These are phyloP conservation scores for Apostichopus leukothele DNA, from an alignment of 53 echinoderm and acorn worm species.

Conservation along the genomic window DNA sequence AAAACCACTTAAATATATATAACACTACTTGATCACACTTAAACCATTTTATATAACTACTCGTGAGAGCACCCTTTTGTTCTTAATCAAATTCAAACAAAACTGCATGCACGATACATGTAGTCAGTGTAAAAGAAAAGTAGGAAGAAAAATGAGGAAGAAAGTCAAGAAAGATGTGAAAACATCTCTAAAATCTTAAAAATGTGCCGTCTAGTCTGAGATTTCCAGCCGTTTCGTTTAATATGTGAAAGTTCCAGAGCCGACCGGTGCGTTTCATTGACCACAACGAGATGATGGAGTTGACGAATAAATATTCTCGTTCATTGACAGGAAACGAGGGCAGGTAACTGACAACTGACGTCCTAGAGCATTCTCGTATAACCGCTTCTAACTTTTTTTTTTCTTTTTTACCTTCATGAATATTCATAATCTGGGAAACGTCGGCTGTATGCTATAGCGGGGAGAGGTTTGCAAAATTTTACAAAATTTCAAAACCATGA, in stretches of 20 bases:
- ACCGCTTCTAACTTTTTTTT: background rate
- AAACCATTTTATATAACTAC: no score
- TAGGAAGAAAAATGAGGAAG: no score
- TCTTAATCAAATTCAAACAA: no score
- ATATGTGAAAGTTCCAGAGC: constrained; percentile 44
- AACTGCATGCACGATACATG: no score
- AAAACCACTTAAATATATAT: no score
- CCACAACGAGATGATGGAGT: constrained; percentile 26
- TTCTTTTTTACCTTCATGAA: background rate
- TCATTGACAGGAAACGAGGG: constrained; percentile 46
- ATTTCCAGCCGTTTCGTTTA: constrained; percentile 34
- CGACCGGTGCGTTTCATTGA: constrained; percentile 35
- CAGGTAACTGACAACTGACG: constrained; percentile 44
- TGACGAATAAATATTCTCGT: constrained; percentile 16
- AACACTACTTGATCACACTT: no score
- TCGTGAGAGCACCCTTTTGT: no score
- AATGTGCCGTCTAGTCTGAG: constrained; percentile 18
- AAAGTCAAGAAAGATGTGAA: no score
- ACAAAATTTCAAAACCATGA: background rate
- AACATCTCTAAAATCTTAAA: no score
- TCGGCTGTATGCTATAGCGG: background rate
- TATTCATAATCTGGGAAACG: constrained; percentile 8
- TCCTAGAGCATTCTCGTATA: constrained; percentile 20
- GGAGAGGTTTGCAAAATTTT: background rate
- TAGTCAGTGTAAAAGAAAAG: no score